These are phyloP conservation scores for Scortum barcoo DNA, from an alignment of 2,113 vertebrate genomes.

Conservation along the genomic window DNA sequence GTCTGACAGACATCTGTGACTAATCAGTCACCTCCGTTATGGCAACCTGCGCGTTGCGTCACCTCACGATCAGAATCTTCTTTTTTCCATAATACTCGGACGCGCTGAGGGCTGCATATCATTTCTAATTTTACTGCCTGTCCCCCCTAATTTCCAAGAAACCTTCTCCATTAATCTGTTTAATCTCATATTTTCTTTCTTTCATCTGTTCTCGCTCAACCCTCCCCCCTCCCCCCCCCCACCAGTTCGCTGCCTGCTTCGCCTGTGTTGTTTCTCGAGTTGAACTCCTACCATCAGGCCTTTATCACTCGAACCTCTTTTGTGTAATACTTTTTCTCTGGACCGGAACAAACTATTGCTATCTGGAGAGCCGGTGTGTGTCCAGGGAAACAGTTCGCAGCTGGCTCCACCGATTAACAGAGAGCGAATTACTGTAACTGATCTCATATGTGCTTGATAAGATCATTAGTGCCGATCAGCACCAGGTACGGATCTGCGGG, in stretches of 20 bases:
- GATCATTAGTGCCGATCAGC: slow-evolving; percentile 11
- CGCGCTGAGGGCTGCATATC: not conserved
- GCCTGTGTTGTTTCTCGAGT: not conserved
- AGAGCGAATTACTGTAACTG: slow-evolving; percentile 62
- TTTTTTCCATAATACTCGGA: not conserved
- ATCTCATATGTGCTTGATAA: slow-evolving; percentile 59
- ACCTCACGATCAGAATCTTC: slow-evolving; percentile 11
- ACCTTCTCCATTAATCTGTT: not conserved
- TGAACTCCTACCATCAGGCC: not conserved
- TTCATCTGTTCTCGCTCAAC: slow-evolving; percentile 9
- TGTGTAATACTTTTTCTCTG: slow-evolving; percentile 9
- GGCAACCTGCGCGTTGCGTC: slow-evolving; percentile 48
- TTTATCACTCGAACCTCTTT: not conserved
- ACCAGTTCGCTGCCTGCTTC: not conserved
- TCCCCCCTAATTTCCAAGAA: not conserved
- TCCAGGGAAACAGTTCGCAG: slow-evolving; percentile 21
- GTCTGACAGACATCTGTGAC: slow-evolving; percentile 61
- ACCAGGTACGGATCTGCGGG: slow-evolving; percentile 39
- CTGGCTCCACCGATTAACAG: slow-evolving; percentile 51
- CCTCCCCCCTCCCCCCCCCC: not conserved
- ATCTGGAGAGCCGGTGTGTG: slow-evolving; percentile 19
- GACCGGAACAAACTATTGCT: slow-evolving; percentile 23
- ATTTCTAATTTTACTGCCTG: slow-evolving; percentile 25
- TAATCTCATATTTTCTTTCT: not conserved
- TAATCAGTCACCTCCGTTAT: slow-evolving; percentile 55